Evolutionary conservation across 2,113 vertebrate genomes (phyloP), one percentile per base, ranked within the genome.

Genomic region (Bothrops jararaca): DNA sequence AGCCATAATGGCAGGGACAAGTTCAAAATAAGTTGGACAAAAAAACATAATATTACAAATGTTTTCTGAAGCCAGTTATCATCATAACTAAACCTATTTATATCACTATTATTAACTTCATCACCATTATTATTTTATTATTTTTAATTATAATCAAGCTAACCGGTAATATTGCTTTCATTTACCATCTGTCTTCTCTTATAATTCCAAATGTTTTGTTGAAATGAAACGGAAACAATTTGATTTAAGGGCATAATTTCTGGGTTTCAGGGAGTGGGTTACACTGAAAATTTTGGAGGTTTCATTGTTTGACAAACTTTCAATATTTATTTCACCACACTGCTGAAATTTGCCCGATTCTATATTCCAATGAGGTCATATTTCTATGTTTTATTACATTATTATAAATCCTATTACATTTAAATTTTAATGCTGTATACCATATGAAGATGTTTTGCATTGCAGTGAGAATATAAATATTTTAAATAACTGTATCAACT

Each of bases 401-500:
- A 80, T 80, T 80, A 80, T 42, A 80, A 80, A 80, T 42, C 20
- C 20, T 42, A 80, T 80, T 10, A 34, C 74, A 80, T 80, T 22
- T 80, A 39, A 34, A 42, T 80, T 80, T 80, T 42, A 80, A 80
- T 42, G 34, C 34, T 80, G 74, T 80, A 80, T 7, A 80, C 34
- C 74, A 80, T 80, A 80, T 42, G 74, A 80, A 80, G 74, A 80
- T 80, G 34, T 80, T 80, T 80, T 80, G 74, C 18, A 42, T 80
- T 22, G 74, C 34, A 80, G 34, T 80, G 2, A 80, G 74, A 42
- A 22, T 80, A 80, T 80, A 42, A 42, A 39, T 80, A 80, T 80
- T 80, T 80, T 22, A 42, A 80, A 80, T 42, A 80, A 80, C 58
- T 89, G 24, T 23, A 86, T 29, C 53, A 95, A 90, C 54, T 94